phyloP scores from a whole-genome alignment of 2,113 vertebrate genomes.

The Planiliza haematocheilus region DNA sequence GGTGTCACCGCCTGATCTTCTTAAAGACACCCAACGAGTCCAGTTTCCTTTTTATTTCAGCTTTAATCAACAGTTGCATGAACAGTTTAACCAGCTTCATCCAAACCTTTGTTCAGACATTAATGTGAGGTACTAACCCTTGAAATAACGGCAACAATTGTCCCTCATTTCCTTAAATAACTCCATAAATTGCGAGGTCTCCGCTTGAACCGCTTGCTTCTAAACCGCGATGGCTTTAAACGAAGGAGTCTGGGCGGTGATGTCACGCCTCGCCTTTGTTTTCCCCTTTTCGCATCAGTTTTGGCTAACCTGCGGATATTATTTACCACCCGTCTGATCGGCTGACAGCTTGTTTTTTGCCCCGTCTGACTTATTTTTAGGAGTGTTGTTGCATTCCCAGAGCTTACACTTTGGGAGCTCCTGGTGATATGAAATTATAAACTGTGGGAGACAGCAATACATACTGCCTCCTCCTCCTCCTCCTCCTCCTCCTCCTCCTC shows the following conservation, averaged over 20 bases:
- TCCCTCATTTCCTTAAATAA: not conserved
- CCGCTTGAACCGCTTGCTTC: no score
- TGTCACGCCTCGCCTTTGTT: not conserved
- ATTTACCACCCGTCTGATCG: conserved; percentile 17
- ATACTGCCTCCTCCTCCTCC: not conserved
- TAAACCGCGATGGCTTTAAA: no score
- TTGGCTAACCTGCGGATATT: conserved; percentile 22
- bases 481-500: no score
- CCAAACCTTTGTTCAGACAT: no score
- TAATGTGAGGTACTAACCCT: no score
- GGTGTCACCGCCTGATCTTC: no score
- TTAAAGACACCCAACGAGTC: no score
- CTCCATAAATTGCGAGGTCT: no score
- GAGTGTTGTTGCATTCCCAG: not conserved
- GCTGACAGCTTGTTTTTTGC: conserved; percentile 4
- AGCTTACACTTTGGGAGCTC: conserved; percentile 1
- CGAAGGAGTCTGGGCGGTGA: not conserved
- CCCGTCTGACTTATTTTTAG: conserved; percentile 10
- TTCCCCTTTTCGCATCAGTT: conserved; percentile 7
- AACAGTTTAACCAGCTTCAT: no score
- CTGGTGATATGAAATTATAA: not conserved
- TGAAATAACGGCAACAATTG: not conserved
- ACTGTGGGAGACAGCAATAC: not conserved
- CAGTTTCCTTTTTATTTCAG: no score
- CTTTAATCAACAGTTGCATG: no score